phyloP scores from a whole-genome alignment of 2,797 vertebrate species.

The Acanthurus lineatus region DNA sequence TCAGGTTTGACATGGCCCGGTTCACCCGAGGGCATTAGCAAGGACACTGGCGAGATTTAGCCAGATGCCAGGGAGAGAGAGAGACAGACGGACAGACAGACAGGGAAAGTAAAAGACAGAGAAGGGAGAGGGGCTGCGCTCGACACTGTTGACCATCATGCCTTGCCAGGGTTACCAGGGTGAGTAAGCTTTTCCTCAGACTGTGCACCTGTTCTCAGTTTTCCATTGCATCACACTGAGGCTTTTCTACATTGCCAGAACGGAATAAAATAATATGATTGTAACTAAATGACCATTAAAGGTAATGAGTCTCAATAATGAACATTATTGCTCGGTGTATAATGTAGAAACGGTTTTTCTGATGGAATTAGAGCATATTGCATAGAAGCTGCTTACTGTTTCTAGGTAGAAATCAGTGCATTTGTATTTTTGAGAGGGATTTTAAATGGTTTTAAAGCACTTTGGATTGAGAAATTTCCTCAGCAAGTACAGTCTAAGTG shows the following conservation, averaged over 20 bases:
- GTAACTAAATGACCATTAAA: slow-evolving; percentile 7
- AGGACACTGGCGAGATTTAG: slow-evolving; percentile 75
- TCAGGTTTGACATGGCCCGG: slow-evolving; percentile 78
- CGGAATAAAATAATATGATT: slow-evolving; percentile 15
- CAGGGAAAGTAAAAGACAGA: slow-evolving; percentile 47
- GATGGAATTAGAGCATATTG: slow-evolving; percentile 10
- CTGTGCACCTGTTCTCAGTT: slow-evolving; percentile 49
- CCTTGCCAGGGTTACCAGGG: slow-evolving; percentile 40
- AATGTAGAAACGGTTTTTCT: slow-evolving; percentile 7
- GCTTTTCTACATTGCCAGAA: background rate
- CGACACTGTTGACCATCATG: slow-evolving; percentile 39
- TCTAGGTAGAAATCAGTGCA: background rate
- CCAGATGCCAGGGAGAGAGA: slow-evolving; percentile 60
- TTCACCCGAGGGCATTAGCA: slow-evolving; percentile 76
- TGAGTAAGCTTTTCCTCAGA: slow-evolving; percentile 54
- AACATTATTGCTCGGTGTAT: background rate
- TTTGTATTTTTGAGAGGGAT: slow-evolving; percentile 4
- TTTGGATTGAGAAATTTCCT: background rate
- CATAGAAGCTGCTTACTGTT: background rate
- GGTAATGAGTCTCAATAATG: slow-evolving; percentile 18
- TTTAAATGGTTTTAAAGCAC: slow-evolving; percentile 15
- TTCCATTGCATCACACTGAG: slow-evolving; percentile 51
- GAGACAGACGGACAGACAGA: slow-evolving; percentile 11
- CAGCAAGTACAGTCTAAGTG: background rate
- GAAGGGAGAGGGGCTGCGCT: slow-evolving; percentile 18